Base-by-base conservation (phyloP, 2,888 invertebrate species). In the Bibio marci region DNA sequence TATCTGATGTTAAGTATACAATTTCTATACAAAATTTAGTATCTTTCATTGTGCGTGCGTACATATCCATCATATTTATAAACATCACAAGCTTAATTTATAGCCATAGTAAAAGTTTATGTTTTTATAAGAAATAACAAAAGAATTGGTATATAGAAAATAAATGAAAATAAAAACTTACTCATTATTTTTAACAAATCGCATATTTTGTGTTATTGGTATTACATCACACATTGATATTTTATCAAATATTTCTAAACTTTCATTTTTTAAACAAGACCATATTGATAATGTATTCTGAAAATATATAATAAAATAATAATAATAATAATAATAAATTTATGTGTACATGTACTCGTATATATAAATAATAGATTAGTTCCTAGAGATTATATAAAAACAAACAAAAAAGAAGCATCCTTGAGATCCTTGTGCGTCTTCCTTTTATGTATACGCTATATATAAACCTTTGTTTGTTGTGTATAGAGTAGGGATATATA, bases 131-230 rank as follows among this genome's bases (percentile, higher is more conserved):
- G n/a, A 13, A 14, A 30, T 10, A 27, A 30, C 12, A 30, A 30
- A 30, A 13, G n/a, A 30, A 14, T 30, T 13, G 10, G 6, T 7
- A 13, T 30, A 14, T 30, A 13, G 14, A 6, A 13, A 30, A 30
- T 10, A 27, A 27, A 27, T n/a, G n/a, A n/a, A n/a, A n/a, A n/a
- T n/a, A 30, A 30, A 30, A n/a, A 30, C 30, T 30, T 18, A 22
- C 5, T n/a, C n/a, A 12, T 14, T 12, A n/a, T 34, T 69, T 25
- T 69, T 63, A 18, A 76, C 68, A 35, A 81, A 58, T 46, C 72
- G 70, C 33, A 80, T 62, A 5, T 77, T 78, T 31, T 71, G 69
- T 14, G 67, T 64, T 11, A 81, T 52, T 1, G 73, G 69, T 41
- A 80, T 75, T 30, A 71, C 58, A 46, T 78, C 73, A 4, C 69